Evolutionary conservation across 2,797 vertebrate species (phyloP), one percentile per base, ranked within the genome.

Genomic region (Rousettus madagascariensis): DNA sequence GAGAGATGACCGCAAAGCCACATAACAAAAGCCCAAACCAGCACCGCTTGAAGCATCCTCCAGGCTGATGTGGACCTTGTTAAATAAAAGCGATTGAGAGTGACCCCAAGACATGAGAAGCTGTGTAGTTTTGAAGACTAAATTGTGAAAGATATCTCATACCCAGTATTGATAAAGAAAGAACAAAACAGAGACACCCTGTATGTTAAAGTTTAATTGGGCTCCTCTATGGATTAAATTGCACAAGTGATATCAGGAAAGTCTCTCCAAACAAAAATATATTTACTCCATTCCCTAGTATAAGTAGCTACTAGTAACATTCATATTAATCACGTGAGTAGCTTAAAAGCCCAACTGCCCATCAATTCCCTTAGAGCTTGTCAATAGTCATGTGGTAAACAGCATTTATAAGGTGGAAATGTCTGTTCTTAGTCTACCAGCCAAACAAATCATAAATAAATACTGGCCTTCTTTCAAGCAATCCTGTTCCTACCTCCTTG

Each of bases 261-360:
- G 1, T n/a, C 66, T 66, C 28, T 55, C 30, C 36, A 78, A 92
- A 69, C 30, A 78, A 71, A 93, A 90, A 38, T 33, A 74, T 51
- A 79, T 84, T 95, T 86, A 85, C 24, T 68, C 20, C 19, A 28
- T 80, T 82, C 12, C 10, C 30, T 80, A 86, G 49, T 59, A 13
- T 78, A 96, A 92, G 46, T 74, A 71, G 46, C 55, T 90, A 74
- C 38, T 78, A 53, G 36, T 61, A 91, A 43, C 8, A 49, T 79
- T 94, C 43, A 61, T 85, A 72, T 72, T 94, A 91, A 26, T 85
- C 63, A 7, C n/a, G 24, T 88, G 91, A 84, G 5, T 85, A 75
- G 41, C 80, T 93, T 66, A 65, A 87, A 96, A 90, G 53, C 15
- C 12, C 63, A 87, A 46, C 51, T 4, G 6, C 16, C 57, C 53